Conservation (phyloP, 2,888 invertebrate genomes). For the Acrobasis consociella region DNA sequence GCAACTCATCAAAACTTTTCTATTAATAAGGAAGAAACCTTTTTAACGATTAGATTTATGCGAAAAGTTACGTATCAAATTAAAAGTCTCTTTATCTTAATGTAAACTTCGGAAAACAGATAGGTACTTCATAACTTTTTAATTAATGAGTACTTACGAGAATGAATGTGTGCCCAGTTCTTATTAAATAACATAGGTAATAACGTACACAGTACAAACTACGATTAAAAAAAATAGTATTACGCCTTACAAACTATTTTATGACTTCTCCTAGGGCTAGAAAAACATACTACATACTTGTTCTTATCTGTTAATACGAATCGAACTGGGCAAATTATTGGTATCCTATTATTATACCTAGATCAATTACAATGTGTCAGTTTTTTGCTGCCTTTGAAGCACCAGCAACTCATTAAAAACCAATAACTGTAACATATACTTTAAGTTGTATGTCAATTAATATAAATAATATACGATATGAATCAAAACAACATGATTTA, state of each 20-base stretch:
- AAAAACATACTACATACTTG: not conserved
- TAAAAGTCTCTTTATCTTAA: constrained; percentile 22
- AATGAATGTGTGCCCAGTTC: not conserved
- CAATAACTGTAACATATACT: not conserved
- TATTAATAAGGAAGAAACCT: constrained; percentile 47
- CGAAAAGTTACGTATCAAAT: constrained; percentile 45
- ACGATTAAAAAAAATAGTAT: not conserved
- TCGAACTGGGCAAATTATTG: not conserved
- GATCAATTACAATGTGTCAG: not conserved
- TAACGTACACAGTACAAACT: not conserved
- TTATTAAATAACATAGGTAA: not conserved
- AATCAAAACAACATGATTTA: not conserved
- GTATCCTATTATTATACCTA: not conserved
- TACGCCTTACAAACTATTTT: not conserved
- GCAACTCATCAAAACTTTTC: constrained; percentile 48
- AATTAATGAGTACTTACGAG: not conserved
- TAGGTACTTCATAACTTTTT: not conserved
- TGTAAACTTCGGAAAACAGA: constrained; percentile 7
- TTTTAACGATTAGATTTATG: constrained; percentile 51
- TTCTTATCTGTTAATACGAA: not conserved
- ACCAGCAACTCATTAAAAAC: not conserved
- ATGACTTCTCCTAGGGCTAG: not conserved
- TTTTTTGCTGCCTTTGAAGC: not conserved
- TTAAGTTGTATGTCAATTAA: no score
- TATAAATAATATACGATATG: not conserved